Percentiles rank a stretch among this genome's conserved stretches.
phyloP scores from a whole-genome alignment of 1,140 invertebrate species.

The Drosophila albomicans region DNA sequence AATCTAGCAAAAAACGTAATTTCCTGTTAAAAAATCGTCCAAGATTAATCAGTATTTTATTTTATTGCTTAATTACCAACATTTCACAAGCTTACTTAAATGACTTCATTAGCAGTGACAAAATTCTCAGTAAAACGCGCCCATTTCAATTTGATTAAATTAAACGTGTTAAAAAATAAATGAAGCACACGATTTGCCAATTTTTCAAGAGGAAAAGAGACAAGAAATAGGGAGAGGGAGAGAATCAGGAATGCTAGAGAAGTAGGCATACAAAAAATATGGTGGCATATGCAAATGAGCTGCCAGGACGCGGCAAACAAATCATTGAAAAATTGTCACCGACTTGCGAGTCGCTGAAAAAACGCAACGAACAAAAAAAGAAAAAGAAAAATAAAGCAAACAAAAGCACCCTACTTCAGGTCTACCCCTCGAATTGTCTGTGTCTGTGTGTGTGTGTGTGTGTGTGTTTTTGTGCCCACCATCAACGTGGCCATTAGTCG shows the following conservation, averaged over 20 bases:
- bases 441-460: constrained; percentile 28
- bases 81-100: constrained; percentile 1
- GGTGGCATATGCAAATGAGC: constrained; percentile 81
- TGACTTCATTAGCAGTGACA: constrained; percentile 33
- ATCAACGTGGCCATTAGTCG: constrained; percentile 79
- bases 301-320: constrained; percentile 64
- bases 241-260: background rate
- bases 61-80: background rate
- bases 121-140: constrained; percentile 37
- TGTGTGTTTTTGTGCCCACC: constrained; percentile 52
- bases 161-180: constrained; percentile 54
- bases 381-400: constrained; percentile 17
- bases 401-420: background rate
- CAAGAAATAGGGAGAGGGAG: background rate
- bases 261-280: constrained; percentile 56
- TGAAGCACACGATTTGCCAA: constrained; percentile 63
- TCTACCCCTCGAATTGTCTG: background rate
- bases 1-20: too few species aligned
- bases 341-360: constrained; percentile 55
- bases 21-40: too few species aligned
- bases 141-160: constrained; percentile 68
- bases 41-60: background rate
- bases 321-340: constrained; percentile 85
- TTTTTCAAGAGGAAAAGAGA: constrained; percentile 58
- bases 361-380: background rate